Conservation (phyloP, 2,888 invertebrate genomes). For the Caenorhabditis sp. region DNA sequence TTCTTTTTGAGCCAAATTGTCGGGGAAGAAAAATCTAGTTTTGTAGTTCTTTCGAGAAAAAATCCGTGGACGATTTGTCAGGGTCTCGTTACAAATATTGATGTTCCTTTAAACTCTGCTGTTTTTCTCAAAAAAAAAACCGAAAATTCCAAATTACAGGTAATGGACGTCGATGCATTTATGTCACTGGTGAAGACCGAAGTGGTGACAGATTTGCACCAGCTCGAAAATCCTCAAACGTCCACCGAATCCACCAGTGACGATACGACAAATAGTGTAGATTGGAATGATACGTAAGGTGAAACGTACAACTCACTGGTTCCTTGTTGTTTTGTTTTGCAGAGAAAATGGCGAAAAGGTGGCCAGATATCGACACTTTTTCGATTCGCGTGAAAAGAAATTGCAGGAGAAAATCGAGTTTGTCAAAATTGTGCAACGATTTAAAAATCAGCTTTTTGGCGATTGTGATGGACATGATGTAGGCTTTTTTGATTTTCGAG, state of each 20-base stretch:
- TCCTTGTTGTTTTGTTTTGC: constrained; percentile 2
- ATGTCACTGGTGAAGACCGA: constrained; percentile 1
- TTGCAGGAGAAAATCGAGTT: constrained; percentile 46
- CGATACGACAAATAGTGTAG: neutral
- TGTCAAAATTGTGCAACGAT: constrained; percentile 36
- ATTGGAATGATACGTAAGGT: neutral
- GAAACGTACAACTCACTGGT: too few relatives aligned
- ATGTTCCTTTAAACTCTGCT: too few relatives aligned
- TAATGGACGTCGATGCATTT: neutral
- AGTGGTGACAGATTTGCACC: neutral
- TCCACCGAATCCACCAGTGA: constrained; percentile 2
- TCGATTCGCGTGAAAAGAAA: constrained; percentile 41
- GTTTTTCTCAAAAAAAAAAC: too few relatives aligned
- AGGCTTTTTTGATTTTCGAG: neutral
- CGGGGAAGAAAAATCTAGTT: too few relatives aligned
- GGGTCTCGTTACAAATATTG: too few relatives aligned
- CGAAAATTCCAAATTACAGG: neutral
- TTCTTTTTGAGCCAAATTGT: too few relatives aligned
- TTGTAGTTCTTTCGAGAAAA: too few relatives aligned
- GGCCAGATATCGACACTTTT: constrained; percentile 19
- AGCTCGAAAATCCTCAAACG: neutral
- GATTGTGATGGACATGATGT: constrained; percentile 44
- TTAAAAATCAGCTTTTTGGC: constrained; percentile 44
- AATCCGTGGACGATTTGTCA: too few relatives aligned
- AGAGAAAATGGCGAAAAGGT: constrained; percentile 21